Conservation (phyloP, 1,140 invertebrate genomes). For the Cotesia typhae region DNA sequence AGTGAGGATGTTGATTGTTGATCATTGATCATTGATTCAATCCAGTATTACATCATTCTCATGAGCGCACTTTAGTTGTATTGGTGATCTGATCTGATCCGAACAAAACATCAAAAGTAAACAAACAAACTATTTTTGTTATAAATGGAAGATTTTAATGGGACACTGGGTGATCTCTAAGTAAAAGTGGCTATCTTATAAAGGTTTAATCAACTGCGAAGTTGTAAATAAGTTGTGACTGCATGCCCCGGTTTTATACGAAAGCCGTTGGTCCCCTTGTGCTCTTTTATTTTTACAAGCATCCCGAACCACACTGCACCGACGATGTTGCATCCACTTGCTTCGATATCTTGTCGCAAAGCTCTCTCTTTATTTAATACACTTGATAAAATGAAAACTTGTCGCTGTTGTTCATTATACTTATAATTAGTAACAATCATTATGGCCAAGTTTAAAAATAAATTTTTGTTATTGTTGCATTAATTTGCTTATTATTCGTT, state of each 20-base stretch:
- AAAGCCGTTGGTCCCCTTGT: constrained; percentile 32
- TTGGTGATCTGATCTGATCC: no score
- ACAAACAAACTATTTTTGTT: no score
- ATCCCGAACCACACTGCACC: neutral
- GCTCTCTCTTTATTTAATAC: neutral
- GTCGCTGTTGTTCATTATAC: neutral
- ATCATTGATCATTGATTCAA: no score
- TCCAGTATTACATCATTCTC: no score
- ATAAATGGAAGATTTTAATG: no score
- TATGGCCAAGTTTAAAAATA: no score
- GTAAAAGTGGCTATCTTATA: neutral
- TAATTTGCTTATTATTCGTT: no score
- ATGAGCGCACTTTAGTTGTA: no score
- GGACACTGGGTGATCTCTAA: no score
- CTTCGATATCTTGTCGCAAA: constrained; percentile 21
- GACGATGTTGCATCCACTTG: constrained; percentile 15
- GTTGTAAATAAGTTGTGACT: constrained; percentile 20
- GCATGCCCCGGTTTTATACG: constrained; percentile 32
- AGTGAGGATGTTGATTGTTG: no score
- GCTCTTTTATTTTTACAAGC: constrained; percentile 34
- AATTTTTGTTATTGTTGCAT: no score
- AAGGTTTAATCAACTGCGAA: constrained; percentile 19
- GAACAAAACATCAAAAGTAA: no score
- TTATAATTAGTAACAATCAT: neutral
- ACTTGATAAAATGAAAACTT: constrained; percentile 9